Evolutionary conservation across 2,113 vertebrate genomes (phyloP).

Genomic region (Excalfactoria chinensis): DNA sequence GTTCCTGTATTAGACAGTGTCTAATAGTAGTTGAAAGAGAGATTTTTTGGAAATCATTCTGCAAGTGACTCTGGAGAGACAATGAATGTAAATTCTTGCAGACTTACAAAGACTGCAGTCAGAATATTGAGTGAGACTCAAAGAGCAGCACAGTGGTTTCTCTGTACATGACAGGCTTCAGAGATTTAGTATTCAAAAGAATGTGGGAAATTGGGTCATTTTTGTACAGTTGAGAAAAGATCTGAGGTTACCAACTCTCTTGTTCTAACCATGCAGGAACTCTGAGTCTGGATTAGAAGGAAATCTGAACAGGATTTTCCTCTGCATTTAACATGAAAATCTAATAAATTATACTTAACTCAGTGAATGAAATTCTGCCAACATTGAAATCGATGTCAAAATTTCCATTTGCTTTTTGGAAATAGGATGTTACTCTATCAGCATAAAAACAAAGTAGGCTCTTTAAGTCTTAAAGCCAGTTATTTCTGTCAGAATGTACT

Average conservation of each 20-base stretch:
- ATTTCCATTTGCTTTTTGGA: constrained; percentile 30
- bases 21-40: constrained; percentile 55
- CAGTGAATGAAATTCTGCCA: constrained; percentile 27
- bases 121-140: constrained; percentile 57
- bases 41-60: constrained; percentile 52
- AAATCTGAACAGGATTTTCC: constrained; percentile 54
- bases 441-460: not conserved
- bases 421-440: not conserved
- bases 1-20: constrained; percentile 5
- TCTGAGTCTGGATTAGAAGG: constrained; percentile 47
- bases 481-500: not conserved
- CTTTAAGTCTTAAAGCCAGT: constrained; percentile 12
- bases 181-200: constrained; percentile 56
- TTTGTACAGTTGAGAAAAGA: constrained; percentile 46
- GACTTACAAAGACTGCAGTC: constrained; percentile 53
- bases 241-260: constrained; percentile 57
- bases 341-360: constrained; percentile 47
- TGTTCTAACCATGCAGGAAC: constrained; percentile 30
- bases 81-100: constrained; percentile 66
- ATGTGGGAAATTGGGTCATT: constrained; percentile 65
- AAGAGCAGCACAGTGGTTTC: not conserved
- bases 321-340: constrained; percentile 55
- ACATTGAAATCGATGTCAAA: constrained; percentile 18
- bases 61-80: constrained; percentile 46
- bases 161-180: constrained; percentile 54